phyloP scores from a whole-genome alignment of 2,888 invertebrate species.

The Zaprionus bogoriensis region DNA sequence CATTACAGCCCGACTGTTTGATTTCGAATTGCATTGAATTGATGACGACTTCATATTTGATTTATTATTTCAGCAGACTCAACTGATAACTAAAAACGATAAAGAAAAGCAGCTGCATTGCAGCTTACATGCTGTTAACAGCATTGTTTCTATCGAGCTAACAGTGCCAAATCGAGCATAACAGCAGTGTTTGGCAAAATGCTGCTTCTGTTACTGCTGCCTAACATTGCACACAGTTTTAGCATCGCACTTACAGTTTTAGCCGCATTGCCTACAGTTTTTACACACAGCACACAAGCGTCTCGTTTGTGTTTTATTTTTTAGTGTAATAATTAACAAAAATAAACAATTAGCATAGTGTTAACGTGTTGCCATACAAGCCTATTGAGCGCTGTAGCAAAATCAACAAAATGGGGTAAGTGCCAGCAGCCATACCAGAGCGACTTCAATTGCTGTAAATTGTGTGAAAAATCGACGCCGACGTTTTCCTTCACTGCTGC shows the following conservation, averaged over 20 bases:
- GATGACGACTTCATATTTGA: no score
- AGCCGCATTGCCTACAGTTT: slow-evolving; percentile 51
- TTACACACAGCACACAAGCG: slow-evolving; percentile 41
- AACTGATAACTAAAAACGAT: no score
- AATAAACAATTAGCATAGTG: slow-evolving; percentile 55
- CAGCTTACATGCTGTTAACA: not conserved
- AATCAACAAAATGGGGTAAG: slow-evolving; percentile 63
- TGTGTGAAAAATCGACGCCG: slow-evolving; percentile 75
- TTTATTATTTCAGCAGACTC: no score
- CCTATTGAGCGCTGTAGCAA: slow-evolving; percentile 42
- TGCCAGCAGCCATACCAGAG: slow-evolving; percentile 15
- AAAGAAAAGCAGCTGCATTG: no score
- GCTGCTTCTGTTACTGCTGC: not conserved
- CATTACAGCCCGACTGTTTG: no score
- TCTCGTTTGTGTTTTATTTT: slow-evolving; percentile 63
- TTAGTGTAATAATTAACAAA: slow-evolving; percentile 53
- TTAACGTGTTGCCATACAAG: slow-evolving; percentile 41
- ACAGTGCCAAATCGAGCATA: slow-evolving; percentile 1
- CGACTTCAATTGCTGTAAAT: slow-evolving; percentile 26
- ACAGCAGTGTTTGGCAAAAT: not conserved
- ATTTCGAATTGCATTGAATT: no score
- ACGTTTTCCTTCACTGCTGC: slow-evolving; percentile 39
- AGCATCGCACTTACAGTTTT: slow-evolving; percentile 36
- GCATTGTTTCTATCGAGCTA: not conserved
- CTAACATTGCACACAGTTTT: slow-evolving; percentile 32